Conservation (phyloP, 2,797 vertebrate species). For the Crenichthys baileyi region DNA sequence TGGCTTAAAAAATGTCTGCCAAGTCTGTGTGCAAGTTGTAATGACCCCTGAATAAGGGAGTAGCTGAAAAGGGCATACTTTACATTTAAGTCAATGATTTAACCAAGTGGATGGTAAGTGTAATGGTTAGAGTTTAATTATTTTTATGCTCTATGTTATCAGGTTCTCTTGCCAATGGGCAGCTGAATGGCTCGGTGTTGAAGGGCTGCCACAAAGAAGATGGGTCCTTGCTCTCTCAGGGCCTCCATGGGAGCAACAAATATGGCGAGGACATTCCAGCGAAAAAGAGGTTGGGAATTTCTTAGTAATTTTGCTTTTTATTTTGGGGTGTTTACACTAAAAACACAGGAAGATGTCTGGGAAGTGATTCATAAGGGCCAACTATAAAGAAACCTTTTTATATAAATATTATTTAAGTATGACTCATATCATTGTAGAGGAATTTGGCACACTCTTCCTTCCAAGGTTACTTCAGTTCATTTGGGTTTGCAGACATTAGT, state of each 20-base stretch:
- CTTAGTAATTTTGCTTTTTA: not conserved
- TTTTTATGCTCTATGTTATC: conserved; percentile 31
- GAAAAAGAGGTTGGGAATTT: conserved; percentile 89
- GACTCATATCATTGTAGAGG: not conserved
- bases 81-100: not conserved
- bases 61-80: no score
- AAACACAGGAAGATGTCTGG: not conserved
- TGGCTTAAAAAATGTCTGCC: no score
- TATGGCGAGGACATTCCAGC: conserved; percentile 93
- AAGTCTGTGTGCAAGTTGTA: no score
- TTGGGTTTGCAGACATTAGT: not conserved
- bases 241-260: conserved; percentile 89
- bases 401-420: not conserved
- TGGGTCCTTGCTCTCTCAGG: conserved; percentile 88
- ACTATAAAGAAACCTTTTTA: not conserved
- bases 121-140: conserved; percentile 14
- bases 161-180: conserved; percentile 92
- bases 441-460: not conserved
- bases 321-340: not conserved
- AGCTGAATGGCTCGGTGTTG: conserved; percentile 90
- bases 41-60: no score
- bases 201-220: conserved; percentile 89
- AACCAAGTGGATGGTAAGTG: conserved; percentile 1
- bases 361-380: not conserved
- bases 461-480: not conserved